Evolutionary conservation across 2,797 vertebrate genomes (phyloP).

Genomic region (Uromys caudimaculatus): DNA sequence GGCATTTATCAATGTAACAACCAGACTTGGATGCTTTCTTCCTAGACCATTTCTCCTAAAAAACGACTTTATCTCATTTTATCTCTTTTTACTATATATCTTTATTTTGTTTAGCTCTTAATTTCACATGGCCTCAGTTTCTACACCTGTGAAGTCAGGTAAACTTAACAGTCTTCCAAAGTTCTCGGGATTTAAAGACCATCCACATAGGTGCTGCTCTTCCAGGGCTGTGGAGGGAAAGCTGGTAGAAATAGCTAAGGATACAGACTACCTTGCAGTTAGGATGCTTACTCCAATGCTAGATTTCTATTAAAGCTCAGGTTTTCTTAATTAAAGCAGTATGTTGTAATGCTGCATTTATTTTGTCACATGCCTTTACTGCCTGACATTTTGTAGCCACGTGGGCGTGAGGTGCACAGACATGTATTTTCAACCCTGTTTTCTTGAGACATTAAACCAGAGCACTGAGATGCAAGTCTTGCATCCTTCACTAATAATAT

Average conservation of each 20-base stretch:
- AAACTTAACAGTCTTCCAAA: not conserved
- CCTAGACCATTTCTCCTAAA: not conserved
- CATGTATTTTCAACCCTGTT: not conserved
- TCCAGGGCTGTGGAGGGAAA: not conserved
- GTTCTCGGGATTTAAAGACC: not conserved
- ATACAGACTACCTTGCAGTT: not conserved
- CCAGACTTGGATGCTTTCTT: not conserved
- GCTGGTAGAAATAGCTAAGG: not conserved
- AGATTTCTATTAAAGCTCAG: not conserved
- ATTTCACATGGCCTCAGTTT: not conserved
- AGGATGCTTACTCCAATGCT: not conserved
- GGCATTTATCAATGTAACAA: not conserved
- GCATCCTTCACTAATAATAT: conserved; percentile 5
- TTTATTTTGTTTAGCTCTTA: not conserved
- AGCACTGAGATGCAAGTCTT: not conserved
- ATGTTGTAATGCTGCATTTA: not conserved
- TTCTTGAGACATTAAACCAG: not conserved
- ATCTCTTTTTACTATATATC: not conserved
- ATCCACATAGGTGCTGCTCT: not conserved
- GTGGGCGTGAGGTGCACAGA: not conserved
- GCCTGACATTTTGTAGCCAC: not conserved
- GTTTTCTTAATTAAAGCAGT: not conserved
- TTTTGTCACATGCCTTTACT: not conserved
- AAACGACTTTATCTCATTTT: not conserved
- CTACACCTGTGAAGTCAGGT: not conserved